phyloP scores from a whole-genome alignment of 64 coral and sea anemone genomes.

The Pachyseris speciosa region DNA sequence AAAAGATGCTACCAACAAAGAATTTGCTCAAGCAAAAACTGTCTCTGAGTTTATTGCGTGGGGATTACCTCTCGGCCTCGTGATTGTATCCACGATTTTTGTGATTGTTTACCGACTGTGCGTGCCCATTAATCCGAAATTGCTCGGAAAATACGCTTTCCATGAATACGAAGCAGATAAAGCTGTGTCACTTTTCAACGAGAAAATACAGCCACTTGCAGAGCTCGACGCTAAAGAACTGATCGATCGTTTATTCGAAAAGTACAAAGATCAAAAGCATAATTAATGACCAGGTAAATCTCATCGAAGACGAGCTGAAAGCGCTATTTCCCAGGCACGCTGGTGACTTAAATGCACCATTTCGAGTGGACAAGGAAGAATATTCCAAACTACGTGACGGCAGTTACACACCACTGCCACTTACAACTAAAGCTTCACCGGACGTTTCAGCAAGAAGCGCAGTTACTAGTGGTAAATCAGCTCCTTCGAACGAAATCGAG shows the following conservation, averaged over 20 bases:
- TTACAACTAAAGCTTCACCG: no score
- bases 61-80: constrained; percentile 61
- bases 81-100: constrained; percentile 39
- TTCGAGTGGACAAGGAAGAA: constrained; percentile 8
- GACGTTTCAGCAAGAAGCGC: background rate
- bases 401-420: no score
- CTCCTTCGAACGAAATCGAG: background rate
- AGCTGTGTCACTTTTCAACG: constrained; percentile 76
- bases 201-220: constrained; percentile 69
- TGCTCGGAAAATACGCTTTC: constrained; percentile 56
- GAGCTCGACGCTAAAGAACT: constrained; percentile 38
- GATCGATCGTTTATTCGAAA: constrained; percentile 64
- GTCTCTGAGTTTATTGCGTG: constrained; percentile 79
- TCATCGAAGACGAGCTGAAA: constrained; percentile 48
- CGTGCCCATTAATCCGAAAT: constrained; percentile 37
- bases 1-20: constrained; percentile 19
- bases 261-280: constrained; percentile 65
- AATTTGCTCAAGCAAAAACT: constrained; percentile 57
- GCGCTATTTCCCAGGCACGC: constrained; percentile 56
- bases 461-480: no score
- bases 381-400: background rate
- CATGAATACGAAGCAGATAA: constrained; percentile 72
- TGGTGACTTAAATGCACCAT: constrained; percentile 38
- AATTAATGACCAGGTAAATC: background rate
- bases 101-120: constrained; percentile 59